Evolutionary conservation across 2,888 invertebrate genomes (phyloP).

Genomic region (Falcaria lacertinaria): DNA sequence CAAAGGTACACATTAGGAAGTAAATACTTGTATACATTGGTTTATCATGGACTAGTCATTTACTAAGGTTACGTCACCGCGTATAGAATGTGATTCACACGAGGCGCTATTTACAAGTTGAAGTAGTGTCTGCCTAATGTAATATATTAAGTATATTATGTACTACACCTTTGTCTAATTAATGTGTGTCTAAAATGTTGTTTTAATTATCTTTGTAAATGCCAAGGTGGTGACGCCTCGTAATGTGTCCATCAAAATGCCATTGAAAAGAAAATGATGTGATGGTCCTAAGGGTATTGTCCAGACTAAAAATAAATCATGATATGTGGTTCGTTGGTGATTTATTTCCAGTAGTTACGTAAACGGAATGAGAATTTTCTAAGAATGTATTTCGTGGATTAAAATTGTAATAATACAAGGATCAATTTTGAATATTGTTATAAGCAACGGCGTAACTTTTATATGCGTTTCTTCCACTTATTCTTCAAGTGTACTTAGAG

Average conservation of each 20-base stretch:
- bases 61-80: conserved; percentile 14
- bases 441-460: too few relatives aligned
- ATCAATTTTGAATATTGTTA: too few relatives aligned
- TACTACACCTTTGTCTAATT: conserved; percentile 11
- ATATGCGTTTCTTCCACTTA: too few relatives aligned
- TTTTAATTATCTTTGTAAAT: neutral
- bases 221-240: conserved; percentile 1
- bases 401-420: too few relatives aligned
- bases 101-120: conserved; percentile 12
- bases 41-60: conserved; percentile 13
- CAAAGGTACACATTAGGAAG: neutral
- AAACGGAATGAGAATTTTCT: neutral
- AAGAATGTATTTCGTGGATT: neutral
- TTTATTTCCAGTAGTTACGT: neutral
- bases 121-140: conserved; percentile 11
- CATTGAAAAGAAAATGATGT: neutral
- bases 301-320: neutral
- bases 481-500: too few relatives aligned
- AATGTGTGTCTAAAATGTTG: conserved; percentile 1
- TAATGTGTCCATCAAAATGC: conserved; percentile 4
- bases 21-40: neutral
- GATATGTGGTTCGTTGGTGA: neutral
- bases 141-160: conserved; percentile 10
- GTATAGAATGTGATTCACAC: conserved; percentile 10
- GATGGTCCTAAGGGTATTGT: neutral